phyloP scores from a whole-genome alignment of 2,797 vertebrate genomes.

The Myotis pilosus region DNA sequence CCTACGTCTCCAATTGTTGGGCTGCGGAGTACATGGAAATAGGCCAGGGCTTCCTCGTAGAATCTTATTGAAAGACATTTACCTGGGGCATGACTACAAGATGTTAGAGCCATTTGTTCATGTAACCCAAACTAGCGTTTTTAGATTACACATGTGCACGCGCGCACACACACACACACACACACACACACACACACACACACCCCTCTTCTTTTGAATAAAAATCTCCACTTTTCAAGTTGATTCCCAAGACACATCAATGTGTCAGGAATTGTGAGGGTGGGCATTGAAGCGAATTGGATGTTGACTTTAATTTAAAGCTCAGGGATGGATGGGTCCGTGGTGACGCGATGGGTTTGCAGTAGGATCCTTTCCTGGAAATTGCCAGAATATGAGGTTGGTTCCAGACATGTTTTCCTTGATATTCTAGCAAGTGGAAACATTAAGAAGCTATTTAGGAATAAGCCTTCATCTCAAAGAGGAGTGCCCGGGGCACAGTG shows the following conservation, averaged over 20 bases:
- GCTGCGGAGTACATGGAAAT: neutral
- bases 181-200: neutral
- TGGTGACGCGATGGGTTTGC: neutral
- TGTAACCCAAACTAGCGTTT: neutral
- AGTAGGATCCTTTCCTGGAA: neutral
- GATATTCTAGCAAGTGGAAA: neutral
- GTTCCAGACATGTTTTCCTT: neutral
- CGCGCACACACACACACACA: neutral
- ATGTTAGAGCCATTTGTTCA: neutral
- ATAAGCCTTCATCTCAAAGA: neutral
- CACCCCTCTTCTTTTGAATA: neutral
- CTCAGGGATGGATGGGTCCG: neutral
- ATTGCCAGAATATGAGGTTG: neutral
- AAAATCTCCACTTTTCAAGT: neutral
- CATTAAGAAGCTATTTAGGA: neutral
- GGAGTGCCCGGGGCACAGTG: accelerated
- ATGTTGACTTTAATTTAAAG: neutral
- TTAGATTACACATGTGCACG: neutral
- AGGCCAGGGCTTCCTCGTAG: neutral
- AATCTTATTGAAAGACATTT: neutral
- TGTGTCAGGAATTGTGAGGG: neutral
- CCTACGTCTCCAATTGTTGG: neutral
- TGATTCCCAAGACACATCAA: neutral
- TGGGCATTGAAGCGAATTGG: neutral
- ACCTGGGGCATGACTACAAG: neutral